Conservation (phyloP, 2,113 vertebrate species). For the Emydura subglobosa region DNA sequence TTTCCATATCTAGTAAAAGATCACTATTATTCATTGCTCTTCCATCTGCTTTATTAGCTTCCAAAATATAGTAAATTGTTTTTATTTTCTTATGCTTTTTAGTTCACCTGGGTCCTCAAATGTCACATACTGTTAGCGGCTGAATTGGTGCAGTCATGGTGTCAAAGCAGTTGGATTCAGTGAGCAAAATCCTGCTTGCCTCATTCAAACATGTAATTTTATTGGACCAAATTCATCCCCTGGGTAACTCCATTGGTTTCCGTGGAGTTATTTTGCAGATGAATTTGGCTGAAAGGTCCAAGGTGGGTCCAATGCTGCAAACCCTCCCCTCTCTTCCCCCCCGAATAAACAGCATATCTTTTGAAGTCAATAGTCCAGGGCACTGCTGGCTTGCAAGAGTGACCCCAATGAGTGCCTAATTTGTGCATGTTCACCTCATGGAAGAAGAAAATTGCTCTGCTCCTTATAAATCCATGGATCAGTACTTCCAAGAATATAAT, state of each 20-base stretch:
- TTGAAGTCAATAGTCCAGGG: background rate
- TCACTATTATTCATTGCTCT: background rate
- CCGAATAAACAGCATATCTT: background rate
- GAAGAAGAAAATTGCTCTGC: background rate
- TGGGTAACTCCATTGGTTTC: background rate
- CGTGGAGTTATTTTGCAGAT: background rate
- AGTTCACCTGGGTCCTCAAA: constrained; percentile 18
- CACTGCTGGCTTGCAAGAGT: background rate
- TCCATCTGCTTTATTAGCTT: background rate
- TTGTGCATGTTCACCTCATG: background rate
- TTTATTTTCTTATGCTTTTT: constrained; percentile 16
- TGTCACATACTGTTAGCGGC: constrained; percentile 6
- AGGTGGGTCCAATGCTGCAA: background rate
- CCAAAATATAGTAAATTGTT: background rate
- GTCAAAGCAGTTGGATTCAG: constrained; percentile 57
- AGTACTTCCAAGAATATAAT: background rate
- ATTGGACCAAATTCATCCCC: background rate
- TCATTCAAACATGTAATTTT: background rate
- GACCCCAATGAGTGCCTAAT: background rate
- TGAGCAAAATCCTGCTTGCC: background rate
- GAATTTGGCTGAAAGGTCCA: background rate
- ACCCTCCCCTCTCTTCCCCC: too few species aligned
- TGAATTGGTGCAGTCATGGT: constrained; percentile 19
- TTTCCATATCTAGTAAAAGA: background rate
- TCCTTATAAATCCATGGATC: background rate